Evolutionary conservation across 2,113 vertebrate species (phyloP), one percentile per base, ranked within the genome.

Genomic region (Pterocles orientalis): DNA sequence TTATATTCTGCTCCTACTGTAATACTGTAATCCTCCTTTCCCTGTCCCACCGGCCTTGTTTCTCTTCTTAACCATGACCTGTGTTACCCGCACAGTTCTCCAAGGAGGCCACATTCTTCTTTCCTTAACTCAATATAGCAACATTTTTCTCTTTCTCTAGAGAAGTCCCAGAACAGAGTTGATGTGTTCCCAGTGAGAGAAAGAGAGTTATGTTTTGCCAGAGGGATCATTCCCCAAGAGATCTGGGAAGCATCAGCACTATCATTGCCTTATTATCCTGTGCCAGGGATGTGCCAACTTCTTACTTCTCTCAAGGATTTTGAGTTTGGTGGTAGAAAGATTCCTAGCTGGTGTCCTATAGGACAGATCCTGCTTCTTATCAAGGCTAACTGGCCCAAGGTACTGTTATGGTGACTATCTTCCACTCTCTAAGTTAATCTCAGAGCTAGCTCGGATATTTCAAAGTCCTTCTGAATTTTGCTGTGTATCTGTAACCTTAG

Each of bases 21-120:
- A 61, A 65, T 43, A 65, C 6, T 68, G 54, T 34, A n/a, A 20
- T 88, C 6, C 16, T 68, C 14, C 34, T 77, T 87, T 76, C 31
- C 29, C 20, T 72, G 17, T 79, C 62, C 51, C 29, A 82, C 45
- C 23, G 26, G 20, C 33, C 18, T 9, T 19, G 6, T 80, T 94
- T 95, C 45, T 91, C 34, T 92, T n/a, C 53, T 69, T 34, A 76
- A 0, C 61, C 45, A 45, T 0, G 2, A 39, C n/a, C 14, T 72
- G 39, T 50, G 62, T 71, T 60, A 61, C 57, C 65, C 76, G 34
- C n/a, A 21, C 45, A 61, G 16, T 34, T 76, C 26, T 82, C 23
- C 65, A 54, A 66, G 39, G 29, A 43, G 0, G 0, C 29, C 28
- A n/a, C 0, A 0, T 9, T 89, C 11, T 14, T 60, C 31, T 76